Conservation (phyloP, 2,888 invertebrate species). For the Drosophila aldrichi region DNA sequence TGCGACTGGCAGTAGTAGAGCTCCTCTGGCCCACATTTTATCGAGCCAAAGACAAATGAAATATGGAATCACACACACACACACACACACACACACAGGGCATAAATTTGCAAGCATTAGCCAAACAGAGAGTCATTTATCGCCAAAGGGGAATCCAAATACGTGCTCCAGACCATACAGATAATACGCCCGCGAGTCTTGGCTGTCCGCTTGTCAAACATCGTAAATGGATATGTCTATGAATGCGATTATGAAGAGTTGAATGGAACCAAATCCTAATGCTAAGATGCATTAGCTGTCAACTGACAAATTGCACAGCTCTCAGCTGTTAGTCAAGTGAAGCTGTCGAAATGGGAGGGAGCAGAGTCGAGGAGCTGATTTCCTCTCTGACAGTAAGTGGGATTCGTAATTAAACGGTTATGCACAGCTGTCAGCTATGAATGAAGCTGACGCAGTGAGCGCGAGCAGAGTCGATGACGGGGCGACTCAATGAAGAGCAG, state of each 20-base stretch:
- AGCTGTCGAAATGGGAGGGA: background rate
- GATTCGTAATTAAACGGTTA: background rate
- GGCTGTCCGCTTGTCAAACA: slow-evolving; percentile 1
- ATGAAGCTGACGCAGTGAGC: background rate
- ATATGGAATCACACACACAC: background rate
- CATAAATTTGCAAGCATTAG: slow-evolving; percentile 3
- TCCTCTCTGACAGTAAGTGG: background rate
- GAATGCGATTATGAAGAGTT: background rate
- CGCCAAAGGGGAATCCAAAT: background rate
- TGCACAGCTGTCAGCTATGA: background rate
- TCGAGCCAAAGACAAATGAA: background rate
- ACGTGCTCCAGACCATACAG: background rate
- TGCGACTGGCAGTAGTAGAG: slow-evolving; percentile 10
- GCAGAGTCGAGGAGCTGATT: background rate
- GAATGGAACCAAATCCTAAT: slow-evolving; percentile 6
- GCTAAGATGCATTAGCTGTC: slow-evolving; percentile 5
- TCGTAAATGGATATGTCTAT: slow-evolving; percentile 3
- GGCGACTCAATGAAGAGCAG: too few relatives aligned
- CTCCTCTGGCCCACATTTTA: too few relatives aligned
- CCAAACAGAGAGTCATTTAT: background rate
- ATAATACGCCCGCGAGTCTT: slow-evolving; percentile 12
- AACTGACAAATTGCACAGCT: background rate
- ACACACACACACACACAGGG: background rate
- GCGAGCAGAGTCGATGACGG: too few relatives aligned
- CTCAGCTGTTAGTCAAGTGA: background rate